phyloP scores from a whole-genome alignment of 2,888 invertebrate genomes.

The Cenopis cana region DNA sequence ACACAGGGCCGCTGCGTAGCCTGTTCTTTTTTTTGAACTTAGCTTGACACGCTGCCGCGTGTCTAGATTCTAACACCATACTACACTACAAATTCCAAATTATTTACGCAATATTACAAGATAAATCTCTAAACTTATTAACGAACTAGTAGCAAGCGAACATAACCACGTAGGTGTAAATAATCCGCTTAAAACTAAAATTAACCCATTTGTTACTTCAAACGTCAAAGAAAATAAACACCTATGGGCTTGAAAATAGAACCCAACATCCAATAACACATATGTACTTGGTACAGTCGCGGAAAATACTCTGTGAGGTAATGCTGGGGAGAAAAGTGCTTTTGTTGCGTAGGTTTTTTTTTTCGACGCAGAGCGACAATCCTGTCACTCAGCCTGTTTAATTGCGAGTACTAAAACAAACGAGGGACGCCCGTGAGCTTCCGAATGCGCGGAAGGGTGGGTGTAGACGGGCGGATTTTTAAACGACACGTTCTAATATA shows the following conservation, averaged over 20 bases:
- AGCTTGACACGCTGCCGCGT: no score
- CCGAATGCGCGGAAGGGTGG: constrained; percentile 54
- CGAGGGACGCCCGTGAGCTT: constrained; percentile 64
- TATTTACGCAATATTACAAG: no score
- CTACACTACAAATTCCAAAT: no score
- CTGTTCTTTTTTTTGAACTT: no score
- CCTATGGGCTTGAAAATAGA: constrained; percentile 4
- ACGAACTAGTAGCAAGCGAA: background rate
- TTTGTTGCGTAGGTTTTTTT: constrained; percentile 56
- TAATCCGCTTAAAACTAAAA: constrained; percentile 3
- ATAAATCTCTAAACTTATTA: no score
- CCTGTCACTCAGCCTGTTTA: constrained; percentile 82
- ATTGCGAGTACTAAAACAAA: constrained; percentile 82
- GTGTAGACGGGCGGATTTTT: constrained; percentile 58
- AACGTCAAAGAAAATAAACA: background rate
- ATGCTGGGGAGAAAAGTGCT: constrained; percentile 47
- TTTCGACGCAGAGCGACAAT: constrained; percentile 72
- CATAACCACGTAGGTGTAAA: background rate
- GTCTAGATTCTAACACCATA: no score
- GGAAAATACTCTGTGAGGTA: constrained; percentile 43
- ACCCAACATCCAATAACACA: constrained; percentile 1
- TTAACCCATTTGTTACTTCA: background rate
- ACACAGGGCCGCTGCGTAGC: no score
- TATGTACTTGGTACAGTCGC: constrained; percentile 33
- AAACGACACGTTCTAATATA: constrained; percentile 28